Conservation (phyloP, 2,797 vertebrate species). For the Holocentrus rufus region DNA sequence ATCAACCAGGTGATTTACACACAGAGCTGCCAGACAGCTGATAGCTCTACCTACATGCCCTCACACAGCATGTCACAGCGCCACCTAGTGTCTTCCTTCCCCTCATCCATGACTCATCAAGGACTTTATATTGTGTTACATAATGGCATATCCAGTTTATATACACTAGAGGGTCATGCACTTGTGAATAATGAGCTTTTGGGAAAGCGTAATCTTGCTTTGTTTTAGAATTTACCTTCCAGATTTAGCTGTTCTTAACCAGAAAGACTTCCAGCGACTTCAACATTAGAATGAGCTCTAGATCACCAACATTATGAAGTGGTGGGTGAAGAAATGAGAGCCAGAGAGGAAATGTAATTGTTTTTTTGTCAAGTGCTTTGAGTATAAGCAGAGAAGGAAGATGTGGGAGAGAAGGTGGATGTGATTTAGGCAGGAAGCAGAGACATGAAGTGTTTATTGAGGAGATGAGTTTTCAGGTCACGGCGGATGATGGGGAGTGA, state of each 20-base stretch:
- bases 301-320: not conserved
- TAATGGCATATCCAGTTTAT: conserved; percentile 40
- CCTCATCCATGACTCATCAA: conserved; percentile 51
- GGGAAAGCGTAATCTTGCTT: not conserved
- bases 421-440: conserved; percentile 58
- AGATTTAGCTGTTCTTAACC: conserved; percentile 22
- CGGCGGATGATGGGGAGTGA: conserved; percentile 59
- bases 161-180: conserved; percentile 5
- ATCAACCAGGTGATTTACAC: conserved; percentile 90
- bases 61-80: conserved; percentile 42
- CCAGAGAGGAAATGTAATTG: conserved; percentile 10
- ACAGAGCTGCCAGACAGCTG: conserved; percentile 19
- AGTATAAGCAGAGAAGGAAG: conserved; percentile 40
- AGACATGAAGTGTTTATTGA: conserved; percentile 71
- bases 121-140: conserved; percentile 28
- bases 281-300: conserved; percentile 24
- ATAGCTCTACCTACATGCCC: not conserved
- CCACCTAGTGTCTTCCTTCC: conserved; percentile 53
- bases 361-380: conserved; percentile 32
- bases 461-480: conserved; percentile 71
- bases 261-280: conserved; percentile 6
- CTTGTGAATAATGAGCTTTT: conserved; percentile 24
- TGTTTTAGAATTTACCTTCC: conserved; percentile 10
- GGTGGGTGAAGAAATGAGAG: conserved; percentile 6
- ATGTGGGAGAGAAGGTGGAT: conserved; percentile 40